phyloP scores from a whole-genome alignment of 2,888 invertebrate genomes.

The Lithophane socia region DNA sequence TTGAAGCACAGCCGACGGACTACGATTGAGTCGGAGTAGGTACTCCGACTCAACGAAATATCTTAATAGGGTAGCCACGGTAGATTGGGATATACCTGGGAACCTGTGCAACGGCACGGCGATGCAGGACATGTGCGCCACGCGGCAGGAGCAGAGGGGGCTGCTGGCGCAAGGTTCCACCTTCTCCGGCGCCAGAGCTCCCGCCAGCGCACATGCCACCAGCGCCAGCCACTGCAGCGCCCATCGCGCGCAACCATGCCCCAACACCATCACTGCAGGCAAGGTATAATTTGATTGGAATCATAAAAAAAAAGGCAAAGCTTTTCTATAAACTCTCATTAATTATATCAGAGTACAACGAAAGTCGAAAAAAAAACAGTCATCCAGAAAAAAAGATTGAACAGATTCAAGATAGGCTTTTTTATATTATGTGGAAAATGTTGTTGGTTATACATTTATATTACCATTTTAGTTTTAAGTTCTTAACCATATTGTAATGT shows the following conservation, averaged over 20 bases:
- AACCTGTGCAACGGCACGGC: constrained; percentile 94
- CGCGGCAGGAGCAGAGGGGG: constrained; percentile 93
- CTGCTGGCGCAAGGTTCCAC: constrained; percentile 92
- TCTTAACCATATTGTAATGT: too few relatives aligned
- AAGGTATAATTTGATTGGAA: constrained; percentile 4
- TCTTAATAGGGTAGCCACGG: too few relatives aligned
- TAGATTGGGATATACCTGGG: constrained; percentile 88
- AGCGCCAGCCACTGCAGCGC: constrained; percentile 85
- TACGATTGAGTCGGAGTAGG: background rate
- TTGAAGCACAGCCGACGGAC: background rate
- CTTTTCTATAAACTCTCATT: background rate
- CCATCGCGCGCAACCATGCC: constrained; percentile 82
- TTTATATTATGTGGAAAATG: too few relatives aligned
- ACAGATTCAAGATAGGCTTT: too few relatives aligned
- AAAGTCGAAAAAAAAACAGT: background rate
- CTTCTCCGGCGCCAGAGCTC: constrained; percentile 84
- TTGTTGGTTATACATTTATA: too few relatives aligned
- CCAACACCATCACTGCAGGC: constrained; percentile 86
- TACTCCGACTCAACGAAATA: background rate
- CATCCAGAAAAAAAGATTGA: too few relatives aligned
- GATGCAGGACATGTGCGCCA: constrained; percentile 92
- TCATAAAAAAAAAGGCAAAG: background rate
- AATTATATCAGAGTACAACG: background rate
- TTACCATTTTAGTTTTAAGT: too few relatives aligned
- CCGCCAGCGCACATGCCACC: constrained; percentile 84